Evolutionary conservation across 2,888 invertebrate species (phyloP).

Genomic region (Melipona bicolor): DNA sequence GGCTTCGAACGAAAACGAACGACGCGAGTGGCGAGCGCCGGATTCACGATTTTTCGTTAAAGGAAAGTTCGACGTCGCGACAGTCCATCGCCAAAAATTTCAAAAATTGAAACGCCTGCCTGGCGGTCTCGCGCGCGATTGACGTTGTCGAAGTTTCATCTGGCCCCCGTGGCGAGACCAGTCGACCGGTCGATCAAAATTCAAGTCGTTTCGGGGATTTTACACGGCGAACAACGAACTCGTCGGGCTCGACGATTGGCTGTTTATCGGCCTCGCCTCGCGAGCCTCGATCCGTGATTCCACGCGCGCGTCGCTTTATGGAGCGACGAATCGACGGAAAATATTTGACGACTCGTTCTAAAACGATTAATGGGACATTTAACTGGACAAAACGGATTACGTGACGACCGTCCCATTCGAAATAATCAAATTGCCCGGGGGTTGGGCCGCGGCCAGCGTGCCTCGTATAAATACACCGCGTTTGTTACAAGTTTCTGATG

Average conservation of each 20-base stretch:
- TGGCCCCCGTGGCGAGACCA: background rate
- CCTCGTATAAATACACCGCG: conserved; percentile 61
- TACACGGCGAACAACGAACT: background rate
- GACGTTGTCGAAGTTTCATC: background rate
- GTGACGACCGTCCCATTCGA: conserved; percentile 62
- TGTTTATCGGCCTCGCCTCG: conserved; percentile 3
- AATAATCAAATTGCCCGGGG: conserved; percentile 66
- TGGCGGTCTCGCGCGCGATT: background rate
- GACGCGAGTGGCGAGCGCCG: no score
- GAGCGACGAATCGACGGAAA: conserved; percentile 52
- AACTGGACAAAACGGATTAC: conserved; percentile 69
- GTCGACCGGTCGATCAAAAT: background rate
- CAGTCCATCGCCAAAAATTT: no score
- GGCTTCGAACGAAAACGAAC: no score
- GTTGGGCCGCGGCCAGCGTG: conserved; percentile 55
- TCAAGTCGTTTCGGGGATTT: background rate
- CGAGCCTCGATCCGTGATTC: conserved; percentile 37
- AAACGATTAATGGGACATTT: conserved; percentile 71
- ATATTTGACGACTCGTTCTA: conserved; percentile 69
- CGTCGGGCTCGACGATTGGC: background rate
- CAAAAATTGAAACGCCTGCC: background rate
- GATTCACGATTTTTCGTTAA: no score
- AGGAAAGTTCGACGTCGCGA: no score
- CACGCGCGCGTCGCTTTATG: conserved; percentile 30
- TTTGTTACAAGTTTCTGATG: conserved; percentile 64